Base-by-base conservation (phyloP, 2,113 vertebrate species). In the Oreocharis arfaki region DNA sequence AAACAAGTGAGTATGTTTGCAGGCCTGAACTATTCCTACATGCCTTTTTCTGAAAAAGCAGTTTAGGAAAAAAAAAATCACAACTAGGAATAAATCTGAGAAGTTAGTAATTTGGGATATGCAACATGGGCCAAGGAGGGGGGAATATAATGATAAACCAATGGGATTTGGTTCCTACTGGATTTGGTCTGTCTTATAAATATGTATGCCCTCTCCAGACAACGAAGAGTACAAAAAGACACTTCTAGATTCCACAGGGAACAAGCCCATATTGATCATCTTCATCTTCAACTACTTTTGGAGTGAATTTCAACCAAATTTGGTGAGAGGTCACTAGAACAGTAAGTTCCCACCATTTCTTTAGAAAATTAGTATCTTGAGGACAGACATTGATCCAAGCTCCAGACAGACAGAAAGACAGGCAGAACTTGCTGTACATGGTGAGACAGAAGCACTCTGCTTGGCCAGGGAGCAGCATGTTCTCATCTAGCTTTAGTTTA, bases 51-150 rank as follows among this genome's bases (percentile, higher is more conserved):
- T 24, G 30, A 37, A 49, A 32, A 30, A 71, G 17, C 9, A 41
- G 17, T 41, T 76, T 60, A 23, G n/a, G 39, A 60, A 44, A 59
- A 57, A 37, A 57, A 46, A 16, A 61, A 56, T 30, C 39, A 37
- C 23, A 53, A 20, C 24, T 42, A 70, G 50, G 11, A 73, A 76
- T 28, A 77, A 87, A 44, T 30, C 18, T 59, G 52, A 47, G 16
- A 70, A 53, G 5, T 47, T 39, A 7, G 11, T 16, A 35, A 22
- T 27, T n/a, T 56, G 50, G 27, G 18, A 81, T 47, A 73, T 3
- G 15, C 14, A 73, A 8, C 13, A 1, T 50, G 14, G 14, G 28
- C 4, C 0, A 0, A 73, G 32, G 35, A 23, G 4, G 1, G 0
- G 5, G 10, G 5, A 15, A 22, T 49, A 26, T 18, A 1, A 59